Evolutionary conservation across 2,888 invertebrate genomes (phyloP), one percentile per base, ranked within the genome.

Genomic region (Unio pictorum): DNA sequence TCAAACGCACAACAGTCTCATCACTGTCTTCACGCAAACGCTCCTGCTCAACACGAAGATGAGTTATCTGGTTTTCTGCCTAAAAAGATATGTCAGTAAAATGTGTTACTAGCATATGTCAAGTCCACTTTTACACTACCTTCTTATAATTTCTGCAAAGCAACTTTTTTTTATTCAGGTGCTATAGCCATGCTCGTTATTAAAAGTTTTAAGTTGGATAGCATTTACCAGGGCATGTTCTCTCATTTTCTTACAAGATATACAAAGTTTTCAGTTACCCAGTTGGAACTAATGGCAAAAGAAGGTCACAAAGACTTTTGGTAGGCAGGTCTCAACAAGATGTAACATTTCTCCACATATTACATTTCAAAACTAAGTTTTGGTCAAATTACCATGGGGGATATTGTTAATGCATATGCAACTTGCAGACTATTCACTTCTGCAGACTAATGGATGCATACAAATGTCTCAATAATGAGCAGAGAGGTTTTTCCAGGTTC

Each of bases 21-120:
- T 93, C 93, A 71, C 91, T 90, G 80, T 93, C 93, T 55, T 91
- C 90, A 64, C 91, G 91, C 57, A 79, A 79, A 55, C 85, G 73
- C n/a, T 88, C 85, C 69, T 86, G 83, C 65, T 90, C 90, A 18
- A 79, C 69, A 61, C 80, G 80, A 76, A 88, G 67, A 8, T 77
- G 71, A 6, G 81, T 79, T 67, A 90, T 74, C 83, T 88, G 83
- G 18, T 80, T 80, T 73, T 90, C 89, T 11, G 87, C 85, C 90
- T 90, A 67, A n/a, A 71, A 89, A 11, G 34, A 61, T 23, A 58
- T 8, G 8, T 45, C 45, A 11, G 11, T 6, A 65, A 59, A 18
- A 64, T 5, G 8, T 59, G 34, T 56, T 26, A 56, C 56, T 20
- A 18, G 20, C n/a, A 65, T 45, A 26, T 15, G 8, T 45, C n/a